These are phyloP conservation scores for Hypolimnas misippus DNA, from an alignment of 2,888 invertebrate species.

Conservation along the genomic window DNA sequence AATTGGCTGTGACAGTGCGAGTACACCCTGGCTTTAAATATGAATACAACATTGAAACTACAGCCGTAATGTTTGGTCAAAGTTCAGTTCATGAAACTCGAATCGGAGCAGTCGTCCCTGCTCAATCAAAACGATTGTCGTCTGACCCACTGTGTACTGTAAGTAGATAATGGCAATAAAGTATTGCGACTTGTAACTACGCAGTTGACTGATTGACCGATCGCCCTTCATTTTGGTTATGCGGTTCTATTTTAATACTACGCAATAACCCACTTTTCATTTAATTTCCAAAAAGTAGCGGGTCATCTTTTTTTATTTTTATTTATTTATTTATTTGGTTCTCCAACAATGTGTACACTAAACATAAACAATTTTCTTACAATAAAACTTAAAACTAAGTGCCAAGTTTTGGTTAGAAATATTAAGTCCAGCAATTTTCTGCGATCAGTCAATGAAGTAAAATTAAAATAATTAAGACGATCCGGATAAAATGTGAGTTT, in stretches of 20 bases:
- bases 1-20: not conserved
- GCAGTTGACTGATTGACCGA: conserved; percentile 22
- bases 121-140: conserved; percentile 36
- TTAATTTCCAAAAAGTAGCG: too few species aligned
- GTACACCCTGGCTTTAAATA: not conserved
- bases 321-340: too few species aligned
- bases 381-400: too few species aligned
- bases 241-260: not conserved
- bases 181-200: conserved; percentile 30
- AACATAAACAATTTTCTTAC: too few species aligned
- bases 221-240: not conserved
- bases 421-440: too few species aligned
- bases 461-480: too few species aligned
- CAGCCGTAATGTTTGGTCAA: not conserved
- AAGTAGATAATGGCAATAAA: conserved; percentile 30
- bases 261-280: not conserved
- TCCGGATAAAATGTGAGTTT: too few species aligned
- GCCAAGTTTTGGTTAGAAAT: too few species aligned
- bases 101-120: conserved; percentile 21
- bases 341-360: too few species aligned
- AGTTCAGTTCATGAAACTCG: conserved; percentile 16
- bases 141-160: conserved; percentile 36
- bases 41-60: not conserved
- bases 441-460: too few species aligned
- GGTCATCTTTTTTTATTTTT: too few species aligned